Conservation (phyloP, 2,113 vertebrate genomes). For the Gobio gobio region DNA sequence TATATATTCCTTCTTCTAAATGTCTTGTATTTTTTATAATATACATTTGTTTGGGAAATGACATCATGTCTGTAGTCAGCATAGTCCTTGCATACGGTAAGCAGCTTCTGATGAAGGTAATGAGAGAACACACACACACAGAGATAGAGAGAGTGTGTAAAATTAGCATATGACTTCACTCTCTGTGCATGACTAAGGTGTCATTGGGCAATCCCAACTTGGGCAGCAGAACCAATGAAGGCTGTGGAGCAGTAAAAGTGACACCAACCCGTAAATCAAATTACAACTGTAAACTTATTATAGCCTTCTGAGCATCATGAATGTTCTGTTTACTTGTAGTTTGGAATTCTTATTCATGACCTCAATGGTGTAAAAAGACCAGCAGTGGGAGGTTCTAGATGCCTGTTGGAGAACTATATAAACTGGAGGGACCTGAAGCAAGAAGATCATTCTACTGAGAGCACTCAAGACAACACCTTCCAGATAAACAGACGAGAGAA, state of each 20-base stretch:
- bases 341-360: slow-evolving; percentile 30
- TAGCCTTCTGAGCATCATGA: slow-evolving; percentile 60
- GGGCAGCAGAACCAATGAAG: background rate
- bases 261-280: slow-evolving; percentile 40
- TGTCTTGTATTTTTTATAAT: too few species aligned
- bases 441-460: background rate
- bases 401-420: slow-evolving; percentile 42
- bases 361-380: slow-evolving; percentile 37
- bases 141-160: too few species aligned
- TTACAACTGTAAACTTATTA: slow-evolving; percentile 58
- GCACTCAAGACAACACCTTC: background rate
- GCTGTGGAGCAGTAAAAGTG: slow-evolving; percentile 14
- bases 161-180: slow-evolving; percentile 62
- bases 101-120: background rate
- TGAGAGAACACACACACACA: background rate
- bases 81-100: background rate
- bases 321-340: slow-evolving; percentile 54
- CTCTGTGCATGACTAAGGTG: background rate
- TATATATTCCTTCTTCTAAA: background rate
- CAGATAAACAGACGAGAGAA: slow-evolving; percentile 22
- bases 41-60: slow-evolving; percentile 29
- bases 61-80: slow-evolving; percentile 9
- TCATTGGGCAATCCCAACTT: background rate
- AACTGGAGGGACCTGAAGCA: background rate
- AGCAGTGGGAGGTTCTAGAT: slow-evolving; percentile 27